Base-by-base conservation (phyloP, 2,888 invertebrate genomes). In the Auanema freiburgensis region DNA sequence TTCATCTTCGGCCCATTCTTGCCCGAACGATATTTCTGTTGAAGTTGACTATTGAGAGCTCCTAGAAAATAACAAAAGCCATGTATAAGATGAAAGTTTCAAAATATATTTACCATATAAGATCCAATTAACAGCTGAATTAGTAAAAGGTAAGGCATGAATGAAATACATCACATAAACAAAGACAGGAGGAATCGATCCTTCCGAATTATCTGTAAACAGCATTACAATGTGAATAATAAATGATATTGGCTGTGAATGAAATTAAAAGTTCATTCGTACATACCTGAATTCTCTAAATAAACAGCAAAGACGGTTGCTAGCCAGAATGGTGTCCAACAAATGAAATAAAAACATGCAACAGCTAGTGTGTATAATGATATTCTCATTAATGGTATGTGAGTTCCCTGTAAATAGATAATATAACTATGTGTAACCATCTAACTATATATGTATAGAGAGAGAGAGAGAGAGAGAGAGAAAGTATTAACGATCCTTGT, bases 111-210 rank as follows among this genome's bases (percentile, higher is more conserved):
- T 44, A 80, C 81, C 81, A 62, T 81, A 81, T 25, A 81, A 58
- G 50, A 81, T 80, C 81, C 81, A 81, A 56, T 81, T 81, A 23
- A 81, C 69, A 1, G 81, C 80, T 1, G 79, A 80, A 62, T 81
- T 81, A 5, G 79, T 81, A 69, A 81, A 81, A 6, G 81, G 81
- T 8, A 81, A 67, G 10, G 81, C 81, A 57, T 81, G 80, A 60
- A 81, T 81, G 59, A 81, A 79, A 64, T 81, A 81, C 81, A 81
- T 81, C 53, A 77, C 75, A 59, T 81, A 81, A 18, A 81, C 81
- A 51, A 81, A 81, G 41, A 77, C 69, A 0, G 79, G 78, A 18
- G 80, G 79, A 10, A 78, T 79, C 24, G 62, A 63, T 21, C 66
- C 70, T 23, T 66, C 72, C 21, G 69, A 61, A 42, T 62, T 57